Conservation (phyloP, 2,113 vertebrate species). For the Onychorhynchus coronatus region DNA sequence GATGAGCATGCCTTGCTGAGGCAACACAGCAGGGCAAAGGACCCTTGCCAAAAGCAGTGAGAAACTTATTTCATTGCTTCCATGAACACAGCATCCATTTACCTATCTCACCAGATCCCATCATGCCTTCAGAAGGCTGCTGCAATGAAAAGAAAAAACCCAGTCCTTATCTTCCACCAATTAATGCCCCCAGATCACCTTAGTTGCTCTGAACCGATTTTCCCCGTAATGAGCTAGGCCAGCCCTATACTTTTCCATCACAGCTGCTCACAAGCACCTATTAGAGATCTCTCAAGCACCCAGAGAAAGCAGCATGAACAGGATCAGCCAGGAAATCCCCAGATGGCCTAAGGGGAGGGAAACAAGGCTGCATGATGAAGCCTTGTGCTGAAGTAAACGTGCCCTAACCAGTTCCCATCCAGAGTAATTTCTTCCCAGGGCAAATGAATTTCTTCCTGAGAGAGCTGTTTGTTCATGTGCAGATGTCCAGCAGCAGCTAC, state of each 20-base stretch:
- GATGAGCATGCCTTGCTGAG: background rate
- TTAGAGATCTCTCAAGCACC: background rate
- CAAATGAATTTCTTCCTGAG: constrained; percentile 15
- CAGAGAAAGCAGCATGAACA: constrained; percentile 4
- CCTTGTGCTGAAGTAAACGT: constrained; percentile 15
- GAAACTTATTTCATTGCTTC: background rate
- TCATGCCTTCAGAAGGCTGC: background rate
- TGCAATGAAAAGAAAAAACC: background rate
- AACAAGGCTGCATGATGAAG: constrained; percentile 48
- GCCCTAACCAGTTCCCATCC: constrained; percentile 27
- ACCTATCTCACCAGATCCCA: background rate
- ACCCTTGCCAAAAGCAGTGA: background rate
- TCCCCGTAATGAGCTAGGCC: background rate
- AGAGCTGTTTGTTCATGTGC: background rate
- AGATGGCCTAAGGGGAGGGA: constrained; percentile 27
- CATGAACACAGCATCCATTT: background rate
- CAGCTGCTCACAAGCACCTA: constrained; percentile 12
- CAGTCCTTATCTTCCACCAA: background rate
- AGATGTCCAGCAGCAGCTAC: constrained; percentile 21
- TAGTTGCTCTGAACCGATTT: background rate
- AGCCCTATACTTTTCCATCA: background rate
- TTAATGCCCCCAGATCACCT: background rate
- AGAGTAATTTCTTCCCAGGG: background rate
- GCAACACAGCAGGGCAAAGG: background rate
- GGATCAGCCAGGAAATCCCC: constrained; percentile 40